Evolutionary conservation across 2,797 vertebrate genomes (phyloP).

Genomic region (Pseudochirops corinnae): DNA sequence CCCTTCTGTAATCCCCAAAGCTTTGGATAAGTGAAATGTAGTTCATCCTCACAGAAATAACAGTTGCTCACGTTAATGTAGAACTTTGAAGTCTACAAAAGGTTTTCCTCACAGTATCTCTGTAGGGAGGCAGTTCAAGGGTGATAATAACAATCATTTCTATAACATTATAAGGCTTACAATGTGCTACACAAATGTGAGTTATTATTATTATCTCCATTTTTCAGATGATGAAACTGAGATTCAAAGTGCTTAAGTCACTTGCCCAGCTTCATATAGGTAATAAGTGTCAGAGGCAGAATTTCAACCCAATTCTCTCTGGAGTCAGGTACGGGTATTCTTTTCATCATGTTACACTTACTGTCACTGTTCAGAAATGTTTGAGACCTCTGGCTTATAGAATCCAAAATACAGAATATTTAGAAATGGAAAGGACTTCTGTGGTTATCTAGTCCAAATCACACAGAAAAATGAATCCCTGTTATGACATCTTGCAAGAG

Average conservation of each 20-base stretch:
- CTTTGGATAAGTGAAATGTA: neutral
- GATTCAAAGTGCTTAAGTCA: neutral
- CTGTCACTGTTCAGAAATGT: neutral
- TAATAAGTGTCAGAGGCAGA: neutral
- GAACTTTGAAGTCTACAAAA: neutral
- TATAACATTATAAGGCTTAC: neutral
- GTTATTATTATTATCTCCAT: neutral
- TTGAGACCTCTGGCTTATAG: neutral
- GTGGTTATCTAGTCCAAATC: neutral
- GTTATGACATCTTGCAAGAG: neutral
- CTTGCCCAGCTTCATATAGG: neutral
- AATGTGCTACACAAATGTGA: neutral
- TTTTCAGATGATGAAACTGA: neutral
- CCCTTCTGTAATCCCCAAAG: neutral
- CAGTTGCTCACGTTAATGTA: neutral
- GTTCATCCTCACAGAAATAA: neutral
- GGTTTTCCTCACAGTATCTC: neutral
- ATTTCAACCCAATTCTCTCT: neutral
- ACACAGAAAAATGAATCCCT: neutral
- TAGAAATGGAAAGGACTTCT: neutral
- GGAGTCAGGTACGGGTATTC: neutral
- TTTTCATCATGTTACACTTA: neutral
- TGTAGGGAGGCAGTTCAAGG: neutral
- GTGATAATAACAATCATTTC: neutral
- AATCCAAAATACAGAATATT: neutral